Conservation (phyloP, 2,797 vertebrate genomes). For the Molossus molossus region DNA sequence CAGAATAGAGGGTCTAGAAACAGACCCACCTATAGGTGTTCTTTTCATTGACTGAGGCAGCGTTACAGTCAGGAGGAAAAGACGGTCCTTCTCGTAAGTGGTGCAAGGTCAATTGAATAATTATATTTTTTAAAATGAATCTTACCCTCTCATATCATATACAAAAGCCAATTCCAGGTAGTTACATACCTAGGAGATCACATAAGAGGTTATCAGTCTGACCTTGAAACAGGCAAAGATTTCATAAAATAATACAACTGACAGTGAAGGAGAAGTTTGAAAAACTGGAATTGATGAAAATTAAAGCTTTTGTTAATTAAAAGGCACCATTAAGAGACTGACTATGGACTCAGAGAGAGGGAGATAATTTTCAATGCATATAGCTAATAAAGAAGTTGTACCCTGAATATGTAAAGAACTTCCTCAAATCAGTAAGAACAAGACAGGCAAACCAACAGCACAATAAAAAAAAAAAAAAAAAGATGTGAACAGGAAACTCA, state of each 20-base stretch:
- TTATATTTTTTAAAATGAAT: background rate
- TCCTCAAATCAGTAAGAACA: constrained; percentile 13
- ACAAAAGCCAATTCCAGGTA: background rate
- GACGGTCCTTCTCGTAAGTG: background rate
- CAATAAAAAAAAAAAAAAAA: background rate
- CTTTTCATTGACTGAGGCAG: background rate
- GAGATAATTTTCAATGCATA: background rate
- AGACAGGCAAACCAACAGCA: background rate
- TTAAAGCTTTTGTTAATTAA: background rate
- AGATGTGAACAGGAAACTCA: background rate
- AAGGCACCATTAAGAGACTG: background rate
- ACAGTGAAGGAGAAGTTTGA: background rate
- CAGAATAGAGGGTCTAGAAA: background rate
- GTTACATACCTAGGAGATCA: background rate
- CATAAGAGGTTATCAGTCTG: background rate
- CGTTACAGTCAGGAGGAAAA: background rate
- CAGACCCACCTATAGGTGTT: background rate
- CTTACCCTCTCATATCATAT: background rate
- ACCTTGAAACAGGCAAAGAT: background rate
- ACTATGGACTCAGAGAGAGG: background rate
- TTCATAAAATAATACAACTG: background rate
- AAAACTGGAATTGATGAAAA: background rate
- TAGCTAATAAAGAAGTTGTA: background rate
- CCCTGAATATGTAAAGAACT: background rate
- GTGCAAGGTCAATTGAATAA: background rate